A percentile compares a stretch with the other conserved stretches of the same genome.
Evolutionary conservation across 2,888 invertebrate species (phyloP).

Genomic region (Heliconius erato): DNA sequence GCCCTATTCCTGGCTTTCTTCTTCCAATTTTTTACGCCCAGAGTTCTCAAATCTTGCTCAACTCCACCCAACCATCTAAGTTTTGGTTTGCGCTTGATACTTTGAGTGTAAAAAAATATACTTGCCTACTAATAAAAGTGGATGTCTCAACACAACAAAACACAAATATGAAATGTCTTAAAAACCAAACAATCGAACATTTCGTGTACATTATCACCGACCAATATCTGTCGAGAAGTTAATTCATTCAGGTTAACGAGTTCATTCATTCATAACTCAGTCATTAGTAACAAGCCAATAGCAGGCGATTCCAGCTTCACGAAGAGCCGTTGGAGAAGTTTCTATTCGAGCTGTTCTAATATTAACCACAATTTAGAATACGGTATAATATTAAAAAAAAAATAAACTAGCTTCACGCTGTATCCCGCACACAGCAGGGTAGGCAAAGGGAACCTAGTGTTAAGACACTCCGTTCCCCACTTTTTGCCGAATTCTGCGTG

Average conservation of each 20-base stretch:
- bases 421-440: too few relatives aligned
- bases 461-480: too few relatives aligned
- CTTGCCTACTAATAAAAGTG: not conserved
- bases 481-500: too few relatives aligned
- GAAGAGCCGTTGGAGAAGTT: constrained; percentile 26
- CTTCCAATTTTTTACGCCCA: too few relatives aligned
- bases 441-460: too few relatives aligned
- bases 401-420: too few relatives aligned
- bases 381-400: constrained; percentile 11
- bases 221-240: constrained; percentile 29
- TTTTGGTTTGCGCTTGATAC: too few relatives aligned
- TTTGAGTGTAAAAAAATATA: not conserved
- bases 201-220: constrained; percentile 28
- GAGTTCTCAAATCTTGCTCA: too few relatives aligned
- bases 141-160: not conserved
- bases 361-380: constrained; percentile 26
- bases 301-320: constrained; percentile 37
- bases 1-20: too few relatives aligned
- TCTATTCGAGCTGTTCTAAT: constrained; percentile 32
- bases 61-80: too few relatives aligned
- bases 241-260: constrained; percentile 42
- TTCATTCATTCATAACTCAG: constrained; percentile 41
- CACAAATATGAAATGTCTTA: not conserved
- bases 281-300: constrained; percentile 39
- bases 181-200: not conserved